Conservation (phyloP, 2,113 vertebrate genomes). For the Toxotes chatareus region DNA sequence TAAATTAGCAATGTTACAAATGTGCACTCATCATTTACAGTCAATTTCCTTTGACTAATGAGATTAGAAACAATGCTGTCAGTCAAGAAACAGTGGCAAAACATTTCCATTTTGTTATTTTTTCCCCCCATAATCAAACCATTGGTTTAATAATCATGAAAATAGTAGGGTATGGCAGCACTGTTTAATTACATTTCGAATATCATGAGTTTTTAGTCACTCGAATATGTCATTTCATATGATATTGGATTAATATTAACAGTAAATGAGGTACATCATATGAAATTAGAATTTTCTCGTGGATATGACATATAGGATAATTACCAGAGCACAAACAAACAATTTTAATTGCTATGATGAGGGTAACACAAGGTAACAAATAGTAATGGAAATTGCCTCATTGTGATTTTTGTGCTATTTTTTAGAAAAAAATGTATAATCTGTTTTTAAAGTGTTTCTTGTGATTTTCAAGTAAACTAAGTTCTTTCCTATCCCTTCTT, state of each 20-base stretch:
- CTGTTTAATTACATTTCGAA: conserved; percentile 83
- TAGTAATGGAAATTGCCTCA: conserved; percentile 19
- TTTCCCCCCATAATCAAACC: conserved; percentile 66
- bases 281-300: conserved; percentile 69
- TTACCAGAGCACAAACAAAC: conserved; percentile 65
- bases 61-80: conserved; percentile 83
- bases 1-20: conserved; percentile 82
- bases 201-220: conserved; percentile 73
- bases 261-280: conserved; percentile 73
- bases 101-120: conserved; percentile 78
- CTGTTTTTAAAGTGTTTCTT: conserved; percentile 3
- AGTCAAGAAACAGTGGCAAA: conserved; percentile 77
- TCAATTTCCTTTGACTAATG: conserved; percentile 84
- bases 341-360: conserved; percentile 61
- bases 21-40: conserved; percentile 81
- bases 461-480: neutral
- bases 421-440: neutral
- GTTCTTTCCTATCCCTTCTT: neutral
- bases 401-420: conserved; percentile 25
- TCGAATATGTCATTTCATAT: conserved; percentile 75
- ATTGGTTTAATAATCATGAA: conserved; percentile 79
- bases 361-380: conserved; percentile 45
- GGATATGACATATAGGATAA: conserved; percentile 61
- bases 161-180: conserved; percentile 75
- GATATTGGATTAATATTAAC: conserved; percentile 80